Evolutionary conservation across 2,113 vertebrate genomes (phyloP), one percentile per base, ranked within the genome.

Genomic region (Protomyctophum bolini): DNA sequence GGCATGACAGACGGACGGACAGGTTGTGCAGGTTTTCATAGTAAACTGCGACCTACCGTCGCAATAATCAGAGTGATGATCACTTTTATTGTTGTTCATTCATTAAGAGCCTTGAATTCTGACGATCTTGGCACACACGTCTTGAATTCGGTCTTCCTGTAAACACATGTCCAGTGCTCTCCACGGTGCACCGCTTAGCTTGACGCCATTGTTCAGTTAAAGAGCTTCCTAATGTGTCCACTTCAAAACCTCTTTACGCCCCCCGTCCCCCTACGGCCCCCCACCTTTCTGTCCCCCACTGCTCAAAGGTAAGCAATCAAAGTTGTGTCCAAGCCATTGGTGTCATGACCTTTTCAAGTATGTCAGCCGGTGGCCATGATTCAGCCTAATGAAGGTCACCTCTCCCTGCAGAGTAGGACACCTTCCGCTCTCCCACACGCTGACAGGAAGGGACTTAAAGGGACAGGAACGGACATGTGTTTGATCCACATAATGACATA

Each of bases 301-400:
- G 33, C 33, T 41, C 33, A 41, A 41, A 41, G 33, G 33, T 41
- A 41, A 41, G 33, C 33, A 41, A 41, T 41, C 33, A 41, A 41
- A 41, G 33, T 41, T 41, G 33, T 47, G 10, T 66, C 67, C 47
- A 45, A 76, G 75, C 33, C 62, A 76, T 76, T 77, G 63, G 63
- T 78, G 49, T 78, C 68, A 66, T 68, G 66, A 63, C 49, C 29
- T 45, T 70, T 70, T 68, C 61, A 79, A 64, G 62, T 41, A 0
- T 77, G 68, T 77, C 72, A 73, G 72, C 62, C 75, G 66, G 68
- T 70, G 63, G 54, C 60, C 69, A 29, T 68, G 76, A 76, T 76
- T 75, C 52, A 73, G 64, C 80, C 70, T 79, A 85, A 74, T 72
- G 61, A 77, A 59, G 64, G 21, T 47, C 57, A 41, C 68, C 52